These are phyloP conservation scores for Pseudomyrmex concolor DNA, from an alignment of 1,140 invertebrate genomes.

Conservation along the genomic window DNA sequence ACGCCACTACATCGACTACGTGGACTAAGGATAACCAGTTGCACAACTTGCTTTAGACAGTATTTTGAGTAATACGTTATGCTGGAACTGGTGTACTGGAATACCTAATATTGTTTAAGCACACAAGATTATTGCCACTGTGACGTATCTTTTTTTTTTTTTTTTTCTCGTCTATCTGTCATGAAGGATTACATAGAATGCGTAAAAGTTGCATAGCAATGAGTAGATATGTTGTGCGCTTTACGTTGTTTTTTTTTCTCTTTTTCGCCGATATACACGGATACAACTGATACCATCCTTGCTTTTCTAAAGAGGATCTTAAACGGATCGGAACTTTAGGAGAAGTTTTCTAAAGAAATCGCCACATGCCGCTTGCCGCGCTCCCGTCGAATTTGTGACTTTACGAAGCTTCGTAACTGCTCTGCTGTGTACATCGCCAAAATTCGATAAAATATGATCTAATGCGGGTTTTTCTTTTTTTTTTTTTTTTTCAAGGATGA, in stretches of 20 bases:
- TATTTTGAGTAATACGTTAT: slow-evolving; percentile 66
- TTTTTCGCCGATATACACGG: slow-evolving; percentile 28
- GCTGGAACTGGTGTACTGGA: slow-evolving; percentile 64
- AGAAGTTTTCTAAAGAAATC: slow-evolving; percentile 44
- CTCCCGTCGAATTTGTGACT: slow-evolving; percentile 21
- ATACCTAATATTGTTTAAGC: slow-evolving; percentile 70
- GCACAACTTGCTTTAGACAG: slow-evolving; percentile 74
- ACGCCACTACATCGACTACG: slow-evolving; percentile 65
- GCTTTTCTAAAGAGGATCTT: slow-evolving; percentile 34
- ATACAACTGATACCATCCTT: slow-evolving; percentile 58
- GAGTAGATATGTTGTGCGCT: slow-evolving; percentile 74
- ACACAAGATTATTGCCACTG: slow-evolving; percentile 64
- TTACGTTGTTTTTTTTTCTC: slow-evolving; percentile 6
- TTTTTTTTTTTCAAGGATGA: neutral
- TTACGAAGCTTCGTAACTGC: slow-evolving; percentile 37
- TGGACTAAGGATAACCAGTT: slow-evolving; percentile 71
- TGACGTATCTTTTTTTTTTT: slow-evolving; percentile 8
- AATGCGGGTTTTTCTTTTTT: neutral
- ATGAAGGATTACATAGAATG: slow-evolving; percentile 65
- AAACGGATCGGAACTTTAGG: slow-evolving; percentile 8
- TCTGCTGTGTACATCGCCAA: slow-evolving; percentile 3
- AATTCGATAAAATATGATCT: slow-evolving; percentile 24
- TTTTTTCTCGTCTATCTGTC: slow-evolving; percentile 54
- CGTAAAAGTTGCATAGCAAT: slow-evolving; percentile 69
- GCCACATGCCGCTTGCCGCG: slow-evolving; percentile 2